Evolutionary conservation across 2,113 vertebrate species (phyloP), one percentile per base, ranked within the genome.

Genomic region (Glaucomys volans): DNA sequence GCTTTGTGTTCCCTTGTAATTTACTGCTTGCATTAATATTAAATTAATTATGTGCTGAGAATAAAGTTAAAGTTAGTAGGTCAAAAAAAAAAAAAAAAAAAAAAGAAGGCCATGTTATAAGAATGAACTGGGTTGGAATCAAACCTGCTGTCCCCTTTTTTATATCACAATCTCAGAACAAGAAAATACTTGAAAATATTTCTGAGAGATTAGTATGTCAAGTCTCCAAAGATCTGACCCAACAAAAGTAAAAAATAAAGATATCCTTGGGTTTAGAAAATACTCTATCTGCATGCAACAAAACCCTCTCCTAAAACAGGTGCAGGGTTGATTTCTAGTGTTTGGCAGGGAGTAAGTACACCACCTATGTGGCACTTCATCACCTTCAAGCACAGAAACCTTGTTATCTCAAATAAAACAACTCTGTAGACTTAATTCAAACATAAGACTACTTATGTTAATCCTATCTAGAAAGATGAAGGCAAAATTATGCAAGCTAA

Each of bases 341-440:
- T 98, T 98, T 98, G 87, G 92, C 82, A 87, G 97, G 95, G 80
- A 97, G 81, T 80, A 69, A 97, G 90, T 83, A 88, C 52, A 94
- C 95, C 89, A 97, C 91, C 95, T 97, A 54, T 66, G 57, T n/a
- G 0, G 12, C 77, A 93, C 86, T 97, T 96, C 0, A 11, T 94
- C 90, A 95, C 94, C 92, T 98, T 96, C 95, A 93, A 97, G 94
- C 79, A 92, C 94, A 97, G 96, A 98, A 98, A 97, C 83, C 96
- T 96, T 97, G 90, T 97, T 98, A 85, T 97, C 93, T 97, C 97
- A 95, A 96, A 97, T 80, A 95, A 96, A 98, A 97, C 79, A 97
- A 90, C 95, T 96, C 66, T 84, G 83, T 66, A 95, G 96, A 96
- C 77, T 97, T 93, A 94, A 87, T 87, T 96, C 80, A 97, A 95